phyloP scores from a whole-genome alignment of 1,140 invertebrate genomes.

The Limonius californicus region DNA sequence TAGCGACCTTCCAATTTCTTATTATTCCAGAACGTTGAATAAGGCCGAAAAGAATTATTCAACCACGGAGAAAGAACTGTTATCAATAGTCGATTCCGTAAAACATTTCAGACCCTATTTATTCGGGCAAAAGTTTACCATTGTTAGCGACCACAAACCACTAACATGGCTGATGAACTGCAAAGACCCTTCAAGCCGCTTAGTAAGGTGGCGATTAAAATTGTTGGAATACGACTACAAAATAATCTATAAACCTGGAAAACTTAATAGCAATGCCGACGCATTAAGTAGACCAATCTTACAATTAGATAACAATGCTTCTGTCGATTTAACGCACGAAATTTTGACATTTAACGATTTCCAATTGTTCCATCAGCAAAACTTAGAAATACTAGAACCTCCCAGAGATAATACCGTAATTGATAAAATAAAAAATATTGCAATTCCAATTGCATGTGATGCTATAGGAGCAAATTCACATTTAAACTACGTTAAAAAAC shows the following conservation, averaged over 20 bases:
- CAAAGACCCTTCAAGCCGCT: slow-evolving; percentile 44
- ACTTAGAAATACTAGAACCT: not conserved
- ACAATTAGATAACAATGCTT: not conserved
- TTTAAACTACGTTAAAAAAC: not conserved
- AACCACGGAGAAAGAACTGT: slow-evolving; percentile 29
- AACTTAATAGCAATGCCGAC: slow-evolving; percentile 44
- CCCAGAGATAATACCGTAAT: not conserved
- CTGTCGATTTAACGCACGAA: not conserved
- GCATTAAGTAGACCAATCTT: slow-evolving; percentile 25
- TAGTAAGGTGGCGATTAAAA: slow-evolving; percentile 47
- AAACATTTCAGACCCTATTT: slow-evolving; percentile 35
- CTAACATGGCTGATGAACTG: slow-evolving; percentile 41
- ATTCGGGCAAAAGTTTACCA: slow-evolving; percentile 28
- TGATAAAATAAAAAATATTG: not conserved
- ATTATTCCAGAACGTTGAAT: slow-evolving; percentile 19
- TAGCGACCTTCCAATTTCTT: slow-evolving; percentile 39
- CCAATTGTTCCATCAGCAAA: not conserved
- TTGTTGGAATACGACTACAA: slow-evolving; percentile 47
- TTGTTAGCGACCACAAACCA: slow-evolving; percentile 31
- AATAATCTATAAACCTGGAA: slow-evolving; percentile 46
- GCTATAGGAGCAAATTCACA: not conserved
- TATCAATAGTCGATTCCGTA: slow-evolving; percentile 43
- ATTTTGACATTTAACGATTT: not conserved
- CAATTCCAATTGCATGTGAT: not conserved
- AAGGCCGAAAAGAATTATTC: slow-evolving; percentile 17